Evolutionary conservation across 2,888 invertebrate species (phyloP), one percentile per base, ranked within the genome.

Genomic region (Chrysodeixis includens): DNA sequence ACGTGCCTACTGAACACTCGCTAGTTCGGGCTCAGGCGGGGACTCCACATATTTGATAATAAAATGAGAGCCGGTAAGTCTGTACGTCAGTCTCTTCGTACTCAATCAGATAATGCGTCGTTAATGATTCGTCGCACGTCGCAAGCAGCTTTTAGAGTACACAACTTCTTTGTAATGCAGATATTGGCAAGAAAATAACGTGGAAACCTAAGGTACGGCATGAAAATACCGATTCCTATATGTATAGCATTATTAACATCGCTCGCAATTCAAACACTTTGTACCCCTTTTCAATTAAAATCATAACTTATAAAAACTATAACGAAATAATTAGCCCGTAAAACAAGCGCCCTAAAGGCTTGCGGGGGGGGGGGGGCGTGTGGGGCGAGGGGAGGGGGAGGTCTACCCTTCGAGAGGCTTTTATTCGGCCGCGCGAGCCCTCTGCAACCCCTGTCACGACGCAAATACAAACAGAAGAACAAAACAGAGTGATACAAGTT

Each of bases 261-360:
- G 18, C 46, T 8, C 46, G 4, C 46, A 46, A 46, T 18, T 8
- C 9, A 46, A 20, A 46, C 18, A 46, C 46, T 46, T 49, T 49
- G 9, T 16, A 49, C 8, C 56, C 35, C 55, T 59, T 65, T 62
- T 69, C 62, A 62, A 73, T 73, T 69, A 60, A 54, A 60, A 53
- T 57, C 62, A 68, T 68, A 72, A 63, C 62, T 72, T 72, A 60
- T 56, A 62, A 74, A 69, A 69, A 74, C 66, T 69, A 58, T 61
- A 74, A 26, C 52, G 52, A 70, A 66, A 74, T 74, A 74, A 74
- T 74, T 70, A 58, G 60, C 54, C 51, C 60, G 55, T 66, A 56
- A 74, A 74, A 74, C 55, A 62, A 62, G 65, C 53, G 46, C 54
- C 55, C 55, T 40, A 32, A 69, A 46, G 56, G 56, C 52, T 5